Evolutionary conservation across 1,140 invertebrate species (phyloP).

Genomic region (Pinna nobilis): DNA sequence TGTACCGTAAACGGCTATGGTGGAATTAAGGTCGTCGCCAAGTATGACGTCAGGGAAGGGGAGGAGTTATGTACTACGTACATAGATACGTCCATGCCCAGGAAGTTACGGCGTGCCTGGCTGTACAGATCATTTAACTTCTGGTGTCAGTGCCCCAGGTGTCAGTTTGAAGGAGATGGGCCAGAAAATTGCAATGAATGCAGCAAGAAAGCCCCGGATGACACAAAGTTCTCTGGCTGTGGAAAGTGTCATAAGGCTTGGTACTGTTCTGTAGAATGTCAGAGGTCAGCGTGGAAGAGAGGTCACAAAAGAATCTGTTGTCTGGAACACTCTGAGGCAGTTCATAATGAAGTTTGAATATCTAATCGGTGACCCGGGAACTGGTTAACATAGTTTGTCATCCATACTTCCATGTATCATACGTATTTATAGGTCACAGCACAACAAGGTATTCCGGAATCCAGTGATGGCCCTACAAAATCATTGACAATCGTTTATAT

Average conservation of each 20-base stretch:
- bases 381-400: too few relatives aligned
- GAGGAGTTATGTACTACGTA: conserved; percentile 67
- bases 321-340: too few relatives aligned
- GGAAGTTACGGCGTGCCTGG: conserved; percentile 64
- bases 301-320: conserved; percentile 67
- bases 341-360: too few relatives aligned
- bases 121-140: conserved; percentile 69
- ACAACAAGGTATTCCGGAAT: too few relatives aligned
- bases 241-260: conserved; percentile 66
- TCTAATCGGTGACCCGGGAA: too few relatives aligned
- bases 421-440: too few relatives aligned
- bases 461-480: too few relatives aligned
- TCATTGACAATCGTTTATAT: too few relatives aligned
- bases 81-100: conserved; percentile 63
- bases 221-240: conserved; percentile 60
- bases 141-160: conserved; percentile 67
- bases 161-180: conserved; percentile 67
- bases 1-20: conserved; percentile 50
- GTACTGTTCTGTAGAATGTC: conserved; percentile 67
- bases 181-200: conserved; percentile 62
- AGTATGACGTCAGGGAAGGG: conserved; percentile 57
- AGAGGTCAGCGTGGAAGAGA: conserved; percentile 62
- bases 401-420: too few relatives aligned
- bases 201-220: conserved; percentile 45
- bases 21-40: conserved; percentile 63